Evolutionary conservation across 2,797 vertebrate genomes (phyloP), one percentile per base, ranked within the genome.

Genomic region (Urosaurus nigricauda): DNA sequence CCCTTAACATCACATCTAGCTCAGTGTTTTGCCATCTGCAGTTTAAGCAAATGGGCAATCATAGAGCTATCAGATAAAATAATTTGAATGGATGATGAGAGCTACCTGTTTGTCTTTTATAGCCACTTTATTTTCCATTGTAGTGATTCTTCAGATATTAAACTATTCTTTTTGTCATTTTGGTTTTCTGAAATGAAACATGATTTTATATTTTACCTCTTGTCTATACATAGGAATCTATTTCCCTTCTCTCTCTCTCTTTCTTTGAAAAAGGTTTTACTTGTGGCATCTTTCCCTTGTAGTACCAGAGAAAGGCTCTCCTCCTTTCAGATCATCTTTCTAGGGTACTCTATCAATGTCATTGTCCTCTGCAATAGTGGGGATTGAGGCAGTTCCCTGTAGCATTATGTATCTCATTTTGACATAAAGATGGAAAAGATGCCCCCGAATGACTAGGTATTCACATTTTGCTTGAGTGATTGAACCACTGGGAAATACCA

Each of bases 311-410:
- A 79, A 79, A 85, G 37, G 13, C 40, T 73, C 32, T 6, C 13
- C 16, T n/a, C 32, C 77, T 85, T 47, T 89, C 65, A 89, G 43
- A 73, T 74, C 21, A 58, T 80, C 83, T 51, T 85, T 79, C 37
- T 19, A 29, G 21, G 32, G 1, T 63, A 53, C 16, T 83, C 37
- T 88, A 24, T 83, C 60, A 73, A 51, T 37, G 75, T 80, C 77
- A 51, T 56, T 43, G 24, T 32, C 19, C 5, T 21, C 53, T 47
- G 65, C 35, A 74, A 80, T 37, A 73, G 32, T 70, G 56, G 11
- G 73, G 40, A 80, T 26, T 32, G 21, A 63, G 51, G 19, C 53
- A 88, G 65, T 58, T 58, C 75, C 51, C 51, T 78, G 65, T 19
- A 19, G 26, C 11, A 37, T n/a, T 84, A 89, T 87, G 86, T 65